Base-by-base conservation (phyloP, 2,113 vertebrate species). In the Cyprinodon brontotheroides region DNA sequence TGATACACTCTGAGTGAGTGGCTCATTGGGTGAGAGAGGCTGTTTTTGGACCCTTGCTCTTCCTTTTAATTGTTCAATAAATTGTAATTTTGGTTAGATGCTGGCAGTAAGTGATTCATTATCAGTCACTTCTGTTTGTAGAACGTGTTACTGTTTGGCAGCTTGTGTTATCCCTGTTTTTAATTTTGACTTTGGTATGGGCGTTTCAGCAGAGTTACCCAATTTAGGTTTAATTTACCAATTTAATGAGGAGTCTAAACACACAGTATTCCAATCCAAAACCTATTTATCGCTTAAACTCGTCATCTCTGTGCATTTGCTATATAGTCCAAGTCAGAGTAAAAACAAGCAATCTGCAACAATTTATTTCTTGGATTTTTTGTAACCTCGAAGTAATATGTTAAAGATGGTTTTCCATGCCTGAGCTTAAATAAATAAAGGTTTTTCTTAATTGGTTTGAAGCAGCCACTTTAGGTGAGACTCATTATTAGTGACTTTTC, bases 91-190 rank as follows among this genome's bases (percentile, higher is more conserved):
- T 4, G 10, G n/a, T 37, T 78, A 36, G n/a, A 70, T 47, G 43
- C 75, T 68, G 41, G 61, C 6, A 38, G n/a, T 73, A 70, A 80
- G 68, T 39, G 12, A 64, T n/a, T 2, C n/a, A 41, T 66, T n/a
- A 71, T 61, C 79, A 77, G 59, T 61, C 72, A 17, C 38, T 37
- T 10, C 61, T 29, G 43, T 59, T 39, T 72, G 47, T 75, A 77
- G 62, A 70, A 37, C 63, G 29, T 17, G 4, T 22, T 74, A 29
- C 29, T 37, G 20, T 37, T 38, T 3, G 4, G 11, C 41, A 65
- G 11, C 40, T 14, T 22, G 12, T 12, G 12, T 43, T 22, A 12
- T 3, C 22, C 14, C 36, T 13, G 8, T 8, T 61, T 57, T n/a
- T 57, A 57, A 9, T 57, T 12, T 77, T 67, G 41, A n/a, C 61